Evolutionary conservation across 1,140 invertebrate species (phyloP).

Genomic region (Plectus sambesii): DNA sequence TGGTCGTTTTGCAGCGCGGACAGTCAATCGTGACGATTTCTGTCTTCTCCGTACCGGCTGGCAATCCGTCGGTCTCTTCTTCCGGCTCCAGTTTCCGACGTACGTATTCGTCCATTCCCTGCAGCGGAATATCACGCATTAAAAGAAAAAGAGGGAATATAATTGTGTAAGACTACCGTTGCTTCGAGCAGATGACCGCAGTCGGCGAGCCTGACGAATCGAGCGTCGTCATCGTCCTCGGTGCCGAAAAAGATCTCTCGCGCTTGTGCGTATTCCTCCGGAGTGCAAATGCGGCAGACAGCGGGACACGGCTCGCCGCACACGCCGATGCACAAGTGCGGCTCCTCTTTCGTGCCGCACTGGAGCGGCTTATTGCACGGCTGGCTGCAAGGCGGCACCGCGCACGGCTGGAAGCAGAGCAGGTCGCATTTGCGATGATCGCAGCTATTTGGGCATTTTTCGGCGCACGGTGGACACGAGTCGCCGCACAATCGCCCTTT

Average conservation of each 20-base stretch:
- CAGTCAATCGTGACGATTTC: constrained; percentile 11
- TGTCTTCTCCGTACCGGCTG: no score
- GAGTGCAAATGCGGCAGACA: constrained; percentile 28
- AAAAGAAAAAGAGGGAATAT: no score
- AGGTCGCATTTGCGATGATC: constrained; percentile 10
- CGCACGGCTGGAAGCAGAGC: constrained; percentile 11
- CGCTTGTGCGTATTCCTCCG: constrained; percentile 28
- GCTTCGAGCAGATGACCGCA: constrained; percentile 40
- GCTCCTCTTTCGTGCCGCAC: constrained; percentile 2
- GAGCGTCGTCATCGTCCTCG: constrained; percentile 44
- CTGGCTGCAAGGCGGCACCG: constrained; percentile 19
- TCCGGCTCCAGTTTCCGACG: no score
- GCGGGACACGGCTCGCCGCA: constrained; percentile 45
- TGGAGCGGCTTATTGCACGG: constrained; percentile 12
- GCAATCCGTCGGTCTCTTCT: no score
- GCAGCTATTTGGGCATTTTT: constrained; percentile 16
- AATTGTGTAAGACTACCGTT: constrained; percentile 17
- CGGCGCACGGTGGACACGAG: constrained; percentile 22
- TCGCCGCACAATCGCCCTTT: constrained; percentile 25
- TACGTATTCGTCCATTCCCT: no score
- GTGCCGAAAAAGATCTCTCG: constrained; percentile 46
- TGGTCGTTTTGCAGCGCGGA: constrained; percentile 13
- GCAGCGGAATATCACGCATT: no score
- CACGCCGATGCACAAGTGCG: constrained; percentile 24
- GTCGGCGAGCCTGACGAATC: constrained; percentile 34